These are phyloP conservation scores for Lacanobia oleracea DNA, from an alignment of 2,888 invertebrate species.

Conservation along the genomic window DNA sequence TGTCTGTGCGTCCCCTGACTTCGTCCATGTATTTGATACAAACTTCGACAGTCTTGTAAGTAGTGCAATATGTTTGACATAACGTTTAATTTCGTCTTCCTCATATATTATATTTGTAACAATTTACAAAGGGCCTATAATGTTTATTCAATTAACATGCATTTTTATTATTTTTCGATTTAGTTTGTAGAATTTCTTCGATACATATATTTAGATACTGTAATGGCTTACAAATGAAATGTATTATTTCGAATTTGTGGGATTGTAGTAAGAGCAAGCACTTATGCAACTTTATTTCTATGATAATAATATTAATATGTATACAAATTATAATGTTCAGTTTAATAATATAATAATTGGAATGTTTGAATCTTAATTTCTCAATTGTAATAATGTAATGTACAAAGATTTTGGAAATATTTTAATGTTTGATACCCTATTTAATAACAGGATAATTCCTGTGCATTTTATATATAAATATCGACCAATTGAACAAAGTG, in stretches of 20 bases:
- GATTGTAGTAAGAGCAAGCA: constrained; percentile 64
- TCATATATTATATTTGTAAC: constrained; percentile 72
- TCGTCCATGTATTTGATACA: constrained; percentile 53
- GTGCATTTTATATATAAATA: constrained; percentile 55
- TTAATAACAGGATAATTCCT: constrained; percentile 54
- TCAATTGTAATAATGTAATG: constrained; percentile 51
- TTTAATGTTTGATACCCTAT: constrained; percentile 62
- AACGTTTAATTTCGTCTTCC: constrained; percentile 76
- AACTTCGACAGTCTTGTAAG: constrained; percentile 51
- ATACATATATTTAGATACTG: constrained; percentile 67
- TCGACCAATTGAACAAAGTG: constrained; percentile 59
- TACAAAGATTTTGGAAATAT: constrained; percentile 63
- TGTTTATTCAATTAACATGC: constrained; percentile 75
- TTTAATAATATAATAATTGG: constrained; percentile 35
- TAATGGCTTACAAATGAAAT: constrained; percentile 70
- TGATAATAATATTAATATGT: constrained; percentile 34
- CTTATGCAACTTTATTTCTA: constrained; percentile 60
- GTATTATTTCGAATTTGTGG: constrained; percentile 66
- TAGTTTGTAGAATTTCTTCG: constrained; percentile 72
- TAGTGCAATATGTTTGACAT: constrained; percentile 76
- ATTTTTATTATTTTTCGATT: constrained; percentile 73
- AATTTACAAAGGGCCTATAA: constrained; percentile 77
- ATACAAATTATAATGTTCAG: constrained; percentile 31
- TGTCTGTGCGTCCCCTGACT: constrained; percentile 4
- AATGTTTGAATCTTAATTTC: constrained; percentile 36